Base-by-base conservation (phyloP, 1,140 invertebrate genomes). In the Arion vulgaris region DNA sequence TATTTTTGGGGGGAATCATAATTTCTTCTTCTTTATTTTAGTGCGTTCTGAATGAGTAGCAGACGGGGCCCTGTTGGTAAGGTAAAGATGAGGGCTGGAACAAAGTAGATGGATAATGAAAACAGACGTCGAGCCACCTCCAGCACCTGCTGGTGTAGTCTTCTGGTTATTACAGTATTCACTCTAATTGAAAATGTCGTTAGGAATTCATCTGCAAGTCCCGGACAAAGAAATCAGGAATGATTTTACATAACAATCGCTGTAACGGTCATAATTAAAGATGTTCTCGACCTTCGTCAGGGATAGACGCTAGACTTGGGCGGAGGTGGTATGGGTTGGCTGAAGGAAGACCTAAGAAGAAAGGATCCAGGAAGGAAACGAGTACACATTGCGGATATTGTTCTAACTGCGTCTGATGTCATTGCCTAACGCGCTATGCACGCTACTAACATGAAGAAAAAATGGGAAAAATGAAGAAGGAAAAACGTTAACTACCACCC, bases 251-350 rank as follows among this genome's bases (percentile, higher is more conserved):
- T 78, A 78, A 78, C 66, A 78, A 78, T 78, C 76, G 26, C 38
- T 66, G 41, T 78, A 78, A 78, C 57, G 76, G 76, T 78, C 76
- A 78, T 78, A 78, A 78, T 78, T 78, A 78, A 78, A 76, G 49
- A n/a, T 57, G 38, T 73, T 73, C 71, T 73, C 41, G 41, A 49
- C 23, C 71, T 73, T 73, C 74, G 41, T 57, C n/a, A 36, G 28
- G 51, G 53, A 49, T 36, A 76, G 74, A 76, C 41, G 17, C 41
- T 45, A 41, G 71, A 41, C 38, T 45, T 41, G 71, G 34, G 71
- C 4, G 36, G 23, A 41, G 71, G 38, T 26, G 71, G 71, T 39
- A 45, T 34, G 38, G 68, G 68, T 28, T 34, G 68, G 68, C 32
- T 71, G n/a, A 36, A 71, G 38, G 68, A 72, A 39, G 36, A 39